Evolutionary conservation across 2,797 vertebrate genomes (phyloP).

Genomic region (Dallia pectoralis): DNA sequence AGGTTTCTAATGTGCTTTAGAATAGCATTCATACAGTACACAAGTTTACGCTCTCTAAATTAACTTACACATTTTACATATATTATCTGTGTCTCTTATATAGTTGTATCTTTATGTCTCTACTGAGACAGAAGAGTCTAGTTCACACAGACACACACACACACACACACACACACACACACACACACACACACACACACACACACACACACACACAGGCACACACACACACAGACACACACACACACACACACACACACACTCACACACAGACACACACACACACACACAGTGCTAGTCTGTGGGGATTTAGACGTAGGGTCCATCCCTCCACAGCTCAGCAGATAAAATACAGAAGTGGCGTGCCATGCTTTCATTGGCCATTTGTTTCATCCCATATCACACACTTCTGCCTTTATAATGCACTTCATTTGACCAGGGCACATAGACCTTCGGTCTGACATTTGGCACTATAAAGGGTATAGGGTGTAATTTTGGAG

Average conservation of each 20-base stretch:
- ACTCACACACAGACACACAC: conserved; percentile 4
- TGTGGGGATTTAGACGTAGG: conserved; percentile 55
- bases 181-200: too few relatives aligned
- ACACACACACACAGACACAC: neutral
- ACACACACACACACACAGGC: too few relatives aligned
- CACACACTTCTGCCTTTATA: neutral
- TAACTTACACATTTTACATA: neutral
- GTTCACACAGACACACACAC: neutral
- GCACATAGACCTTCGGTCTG: neutral
- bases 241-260: neutral
- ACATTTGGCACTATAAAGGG: neutral
- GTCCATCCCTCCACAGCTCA: conserved; percentile 13
- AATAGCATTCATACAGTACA: neutral
- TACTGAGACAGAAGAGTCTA: conserved; percentile 58
- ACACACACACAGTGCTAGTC: conserved; percentile 33
- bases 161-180: too few relatives aligned
- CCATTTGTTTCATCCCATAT: conserved; percentile 1
- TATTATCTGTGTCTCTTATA: conserved; percentile 34
- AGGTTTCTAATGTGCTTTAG: neutral
- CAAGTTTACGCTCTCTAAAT: neutral
- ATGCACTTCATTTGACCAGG: neutral
- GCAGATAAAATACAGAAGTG: conserved; percentile 61
- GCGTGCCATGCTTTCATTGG: conserved; percentile 60
- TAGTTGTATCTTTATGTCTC: conserved; percentile 41
- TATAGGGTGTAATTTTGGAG: neutral